phyloP scores from a whole-genome alignment of 2,888 invertebrate species.

The Trachelus tabidus region DNA sequence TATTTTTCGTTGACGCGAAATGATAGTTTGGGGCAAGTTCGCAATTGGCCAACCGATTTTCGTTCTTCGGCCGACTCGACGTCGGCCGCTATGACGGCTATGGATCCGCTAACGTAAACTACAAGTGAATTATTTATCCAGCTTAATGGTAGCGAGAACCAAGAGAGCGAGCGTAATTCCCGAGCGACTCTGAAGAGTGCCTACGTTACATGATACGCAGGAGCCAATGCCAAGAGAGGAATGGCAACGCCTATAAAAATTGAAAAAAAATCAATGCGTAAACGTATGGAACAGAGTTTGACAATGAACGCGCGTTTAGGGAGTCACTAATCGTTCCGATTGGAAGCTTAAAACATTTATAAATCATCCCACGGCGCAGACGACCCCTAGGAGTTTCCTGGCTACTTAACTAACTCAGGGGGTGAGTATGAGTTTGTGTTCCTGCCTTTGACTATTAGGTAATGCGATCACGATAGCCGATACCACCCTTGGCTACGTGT shows the following conservation, averaged over 20 bases:
- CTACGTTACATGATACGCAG: neutral
- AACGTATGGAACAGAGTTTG: neutral
- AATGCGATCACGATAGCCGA: neutral
- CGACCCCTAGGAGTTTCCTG: neutral
- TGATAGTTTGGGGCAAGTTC: too few relatives aligned
- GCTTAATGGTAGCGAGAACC: conserved; percentile 61
- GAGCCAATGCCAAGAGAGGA: neutral
- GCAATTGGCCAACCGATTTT: neutral
- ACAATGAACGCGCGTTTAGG: neutral
- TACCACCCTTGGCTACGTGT: neutral
- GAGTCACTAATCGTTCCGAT: neutral
- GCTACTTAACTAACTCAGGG: neutral
- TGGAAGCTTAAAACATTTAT: neutral
- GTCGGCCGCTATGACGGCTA: neutral
- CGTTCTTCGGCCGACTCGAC: neutral
- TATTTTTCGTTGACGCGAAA: neutral
- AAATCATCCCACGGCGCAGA: neutral
- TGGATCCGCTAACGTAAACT: conserved; percentile 54
- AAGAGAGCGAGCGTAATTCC: conserved; percentile 51
- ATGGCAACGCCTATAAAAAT: neutral
- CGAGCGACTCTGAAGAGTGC: conserved; percentile 46
- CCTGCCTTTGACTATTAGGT: neutral
- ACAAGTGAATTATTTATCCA: conserved; percentile 58
- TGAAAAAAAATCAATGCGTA: neutral
- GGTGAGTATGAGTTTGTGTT: neutral